Base-by-base conservation (phyloP, 2,113 vertebrate genomes). In the Corydoras maculifer region DNA sequence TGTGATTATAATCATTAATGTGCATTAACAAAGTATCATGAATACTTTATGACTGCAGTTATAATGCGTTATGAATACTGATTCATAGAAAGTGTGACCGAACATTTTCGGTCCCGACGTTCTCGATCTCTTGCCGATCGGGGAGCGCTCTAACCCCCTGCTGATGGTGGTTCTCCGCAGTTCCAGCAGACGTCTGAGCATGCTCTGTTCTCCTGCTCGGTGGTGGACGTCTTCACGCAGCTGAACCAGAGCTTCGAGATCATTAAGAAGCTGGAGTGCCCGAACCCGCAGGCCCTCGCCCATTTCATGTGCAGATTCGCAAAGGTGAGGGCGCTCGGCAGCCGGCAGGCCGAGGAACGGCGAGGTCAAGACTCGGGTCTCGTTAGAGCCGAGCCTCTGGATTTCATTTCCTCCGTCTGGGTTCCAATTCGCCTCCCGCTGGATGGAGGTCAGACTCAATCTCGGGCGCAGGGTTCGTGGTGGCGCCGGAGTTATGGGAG, bases 201-300 rank as follows among this genome's bases (percentile, higher is more conserved):
- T 3, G 97, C 95, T 63, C 93, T 98, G 72, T 98, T 98, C 83
- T 98, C 97, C 59, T 99, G 96, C 75, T 99, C 97, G 0, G 97
- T 99, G 84, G 96, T 99, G 77, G 97, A 99, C 58, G 95, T 99
- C 82, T 99, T 99, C 81, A 94, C 97, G 50, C 97, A 98, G 75
- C 94, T 99, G 67, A 99, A 97, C 85, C 97, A 99, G 87, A 99
- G 94, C 80, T 98, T 98, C 83, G 95, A 98, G 87, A 98, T 99
- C 75, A 98, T 99, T 81, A 95, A 89, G 88, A 99, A 99, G 83
- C 86, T 99, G 80, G 97, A 99, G 84, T 99, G 97, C 69, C 97
- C 97, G 11, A 97, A 99, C 83, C 97, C 97, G 50, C 94, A 98
- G 84, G 94, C 96, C 14, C 88, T 99, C 5, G 95, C 94, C 84